Conservation (phyloP, 2,797 vertebrate genomes). For the Decapterus maruadsi region DNA sequence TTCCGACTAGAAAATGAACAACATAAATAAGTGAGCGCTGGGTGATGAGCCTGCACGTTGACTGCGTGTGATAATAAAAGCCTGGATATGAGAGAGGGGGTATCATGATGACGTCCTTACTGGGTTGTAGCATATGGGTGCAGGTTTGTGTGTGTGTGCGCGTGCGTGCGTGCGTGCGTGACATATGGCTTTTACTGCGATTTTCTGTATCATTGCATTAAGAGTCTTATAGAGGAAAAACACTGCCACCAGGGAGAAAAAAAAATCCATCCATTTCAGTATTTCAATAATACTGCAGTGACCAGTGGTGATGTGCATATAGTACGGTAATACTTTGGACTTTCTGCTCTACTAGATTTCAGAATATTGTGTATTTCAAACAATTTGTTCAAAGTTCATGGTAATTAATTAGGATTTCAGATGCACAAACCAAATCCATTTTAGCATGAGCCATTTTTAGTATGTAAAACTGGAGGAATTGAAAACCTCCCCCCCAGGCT, state of each 20-base stretch:
- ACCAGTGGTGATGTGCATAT: neutral
- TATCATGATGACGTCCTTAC: conserved; percentile 64
- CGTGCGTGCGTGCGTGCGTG: no score
- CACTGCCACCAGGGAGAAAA: neutral
- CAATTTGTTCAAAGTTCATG: no score
- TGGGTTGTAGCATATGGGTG: conserved; percentile 57
- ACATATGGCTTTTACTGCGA: conserved; percentile 29
- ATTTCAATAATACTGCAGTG: neutral
- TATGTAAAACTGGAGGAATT: no score
- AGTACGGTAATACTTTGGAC: neutral
- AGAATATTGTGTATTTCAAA: no score
- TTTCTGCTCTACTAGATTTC: neutral
- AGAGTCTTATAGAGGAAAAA: neutral
- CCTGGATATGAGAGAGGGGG: conserved; percentile 31
- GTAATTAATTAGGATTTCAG: no score
- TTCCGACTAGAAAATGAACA: neutral
- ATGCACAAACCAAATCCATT: no score
- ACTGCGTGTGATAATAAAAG: conserved; percentile 36
- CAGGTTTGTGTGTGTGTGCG: conserved; percentile 9
- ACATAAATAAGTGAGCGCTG: neutral
- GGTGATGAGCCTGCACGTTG: conserved; percentile 24
- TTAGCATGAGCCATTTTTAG: no score
- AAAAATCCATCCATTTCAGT: neutral
- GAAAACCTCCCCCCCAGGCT: no score
- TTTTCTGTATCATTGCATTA: conserved; percentile 20